Percentiles rank a stretch among this genome's conserved stretches.
Evolutionary conservation across 2,888 invertebrate genomes (phyloP).

Genomic region (Drosophila cracens): DNA sequence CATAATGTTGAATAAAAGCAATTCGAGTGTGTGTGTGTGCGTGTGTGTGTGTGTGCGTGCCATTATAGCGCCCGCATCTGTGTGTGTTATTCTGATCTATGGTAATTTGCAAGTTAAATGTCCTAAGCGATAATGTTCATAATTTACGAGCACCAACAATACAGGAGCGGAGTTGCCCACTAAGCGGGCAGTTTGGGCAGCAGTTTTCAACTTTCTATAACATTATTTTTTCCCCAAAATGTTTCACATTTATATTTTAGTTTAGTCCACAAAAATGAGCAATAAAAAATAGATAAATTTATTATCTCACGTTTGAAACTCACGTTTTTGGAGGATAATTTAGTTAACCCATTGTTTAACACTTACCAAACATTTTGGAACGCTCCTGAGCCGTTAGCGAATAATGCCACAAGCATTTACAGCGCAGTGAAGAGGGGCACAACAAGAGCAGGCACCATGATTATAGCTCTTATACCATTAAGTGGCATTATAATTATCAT

Average conservation of each 20-base stretch:
- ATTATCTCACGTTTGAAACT: background rate
- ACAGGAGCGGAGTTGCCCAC: slow-evolving; percentile 25
- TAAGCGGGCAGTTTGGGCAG: background rate
- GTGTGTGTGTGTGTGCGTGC: slow-evolving; percentile 18
- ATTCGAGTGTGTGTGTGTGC: slow-evolving; percentile 15
- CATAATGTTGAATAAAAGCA: slow-evolving; percentile 46
- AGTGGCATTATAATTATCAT: slow-evolving; percentile 78
- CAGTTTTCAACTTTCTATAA: background rate
- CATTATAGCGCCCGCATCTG: slow-evolving; percentile 39
- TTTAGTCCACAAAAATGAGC: background rate
- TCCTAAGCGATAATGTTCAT: slow-evolving; percentile 63
- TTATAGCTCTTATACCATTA: slow-evolving; percentile 55
- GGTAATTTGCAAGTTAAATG: slow-evolving; percentile 72
- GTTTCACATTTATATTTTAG: background rate
- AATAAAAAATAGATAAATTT: background rate
- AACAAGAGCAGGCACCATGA: slow-evolving; percentile 23
- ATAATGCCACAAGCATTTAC: slow-evolving; percentile 31
- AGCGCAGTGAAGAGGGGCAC: background rate
- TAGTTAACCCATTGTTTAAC: background rate
- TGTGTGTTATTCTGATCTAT: slow-evolving; percentile 59
- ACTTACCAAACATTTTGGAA: background rate
- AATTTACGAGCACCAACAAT: slow-evolving; percentile 46
- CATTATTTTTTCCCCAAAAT: background rate
- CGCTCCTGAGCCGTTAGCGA: slow-evolving; percentile 39
- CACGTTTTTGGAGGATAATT: background rate